Base-by-base conservation (phyloP, 2,113 vertebrate species). In the Telmatochromis sp. region DNA sequence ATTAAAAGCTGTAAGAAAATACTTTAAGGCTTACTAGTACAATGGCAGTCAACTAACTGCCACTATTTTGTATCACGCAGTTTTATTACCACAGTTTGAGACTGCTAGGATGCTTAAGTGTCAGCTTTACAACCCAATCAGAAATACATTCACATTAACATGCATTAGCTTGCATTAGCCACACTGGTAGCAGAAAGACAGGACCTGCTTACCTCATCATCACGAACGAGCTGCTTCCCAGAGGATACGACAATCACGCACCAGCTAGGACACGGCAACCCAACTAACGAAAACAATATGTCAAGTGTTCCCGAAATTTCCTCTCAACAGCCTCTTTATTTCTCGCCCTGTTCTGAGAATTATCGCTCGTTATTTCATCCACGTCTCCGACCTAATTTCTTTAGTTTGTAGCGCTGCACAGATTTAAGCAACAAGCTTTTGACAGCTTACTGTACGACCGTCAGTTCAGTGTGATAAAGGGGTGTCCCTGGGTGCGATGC, bases 401-500 rank as follows among this genome's bases (percentile, higher is more conserved):
- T 87, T 86, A 95, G 92, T 96, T 95, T 93, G 19, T 60, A 19
- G 88, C 89, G 81, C 40, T 33, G 93, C 93, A 93, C 92, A 95
- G 94, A 95, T 95, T 95, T 93, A 89, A 95, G 95, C 96, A 96
- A 96, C 96, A 96, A 96, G 96, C 96, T 95, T 95, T 93, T 96
- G 95, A 95, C 96, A 96, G 95, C 95, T 96, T 94, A 94, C 95
- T 91, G 95, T 94, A 94, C 90, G 86, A 82, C 47, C 82, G 90
- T 91, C 90, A 80, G 40, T 80, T 54, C 82, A 51, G 87, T 58
- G 75, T 81, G 82, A 75, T 23, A 81, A 83, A 85, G 86, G 83
- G 83, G 51, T 47, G 71, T 58, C 8, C 6, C 3, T 10, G 68
- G 60, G 23, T 80, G 17, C 6, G 21, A 9, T 28, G 8, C n/a